These are phyloP conservation scores for Monopterus albus DNA, from an alignment of 2,113 vertebrate genomes.

Conservation along the genomic window DNA sequence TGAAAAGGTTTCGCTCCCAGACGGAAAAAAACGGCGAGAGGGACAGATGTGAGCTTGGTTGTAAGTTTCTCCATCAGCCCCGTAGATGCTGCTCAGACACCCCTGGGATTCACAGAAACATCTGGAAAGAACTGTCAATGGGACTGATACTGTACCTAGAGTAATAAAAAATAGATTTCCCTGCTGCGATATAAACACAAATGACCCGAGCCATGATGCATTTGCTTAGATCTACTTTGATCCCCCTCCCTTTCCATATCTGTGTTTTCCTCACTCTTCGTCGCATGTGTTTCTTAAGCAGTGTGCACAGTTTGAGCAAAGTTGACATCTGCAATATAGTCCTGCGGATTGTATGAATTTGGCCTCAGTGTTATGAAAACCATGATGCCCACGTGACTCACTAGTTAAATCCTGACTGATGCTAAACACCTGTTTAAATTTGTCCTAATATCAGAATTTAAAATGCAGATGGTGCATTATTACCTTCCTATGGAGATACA, in stretches of 20 bases:
- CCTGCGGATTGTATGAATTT: not conserved
- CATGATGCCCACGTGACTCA: conserved; percentile 3
- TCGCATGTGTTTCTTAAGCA: conserved; percentile 27
- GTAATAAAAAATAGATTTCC: conserved; percentile 81
- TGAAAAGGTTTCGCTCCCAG: conserved; percentile 75
- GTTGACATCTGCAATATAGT: conserved; percentile 36
- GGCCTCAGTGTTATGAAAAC: not conserved
- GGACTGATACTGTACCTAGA: conserved; percentile 73
- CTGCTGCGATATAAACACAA: conserved; percentile 73
- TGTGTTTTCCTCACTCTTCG: conserved; percentile 22
- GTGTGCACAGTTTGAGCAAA: conserved; percentile 28
- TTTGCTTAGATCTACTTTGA: conserved; percentile 67
- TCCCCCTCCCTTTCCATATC: conserved; percentile 22
- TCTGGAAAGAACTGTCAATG: conserved; percentile 80
- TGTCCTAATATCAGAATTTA: conserved; percentile 34
- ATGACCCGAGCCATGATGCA: conserved; percentile 63
- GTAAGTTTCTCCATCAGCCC: conserved; percentile 67
- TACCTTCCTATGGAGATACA: conserved; percentile 46
- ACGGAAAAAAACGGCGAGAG: conserved; percentile 45
- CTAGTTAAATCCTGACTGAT: conserved; percentile 29
- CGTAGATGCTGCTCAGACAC: conserved; percentile 67
- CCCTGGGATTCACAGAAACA: conserved; percentile 76
- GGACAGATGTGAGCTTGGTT: conserved; percentile 81
- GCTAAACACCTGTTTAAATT: conserved; percentile 50
- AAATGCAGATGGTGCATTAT: conserved; percentile 44